Evolutionary conservation across 2,797 vertebrate species (phyloP).

Genomic region (Apodemus agrarius): DNA sequence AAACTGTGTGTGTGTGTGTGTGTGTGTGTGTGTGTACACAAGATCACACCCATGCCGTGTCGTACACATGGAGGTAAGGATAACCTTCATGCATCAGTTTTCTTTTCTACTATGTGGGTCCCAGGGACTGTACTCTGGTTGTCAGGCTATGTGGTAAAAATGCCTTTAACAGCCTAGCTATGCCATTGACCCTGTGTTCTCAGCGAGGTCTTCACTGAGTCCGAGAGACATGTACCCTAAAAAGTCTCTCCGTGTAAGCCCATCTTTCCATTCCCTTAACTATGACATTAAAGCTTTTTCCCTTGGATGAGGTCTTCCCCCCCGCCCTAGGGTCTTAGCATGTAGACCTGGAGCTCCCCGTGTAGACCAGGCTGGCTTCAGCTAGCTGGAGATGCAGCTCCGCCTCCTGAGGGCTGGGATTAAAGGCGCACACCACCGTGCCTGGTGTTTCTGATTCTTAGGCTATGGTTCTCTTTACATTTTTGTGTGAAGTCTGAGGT

Average conservation of each 20-base stretch:
- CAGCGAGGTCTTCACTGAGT: neutral
- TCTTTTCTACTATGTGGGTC: neutral
- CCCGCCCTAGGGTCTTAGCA: neutral
- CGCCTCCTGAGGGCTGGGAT: neutral
- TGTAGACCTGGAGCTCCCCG: neutral
- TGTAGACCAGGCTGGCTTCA: neutral
- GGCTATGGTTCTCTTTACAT: neutral
- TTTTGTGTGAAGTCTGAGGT: neutral
- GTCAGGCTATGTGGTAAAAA: neutral
- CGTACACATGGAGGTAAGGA: neutral
- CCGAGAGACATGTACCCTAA: neutral
- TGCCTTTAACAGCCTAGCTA: neutral
- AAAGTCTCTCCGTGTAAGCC: neutral
- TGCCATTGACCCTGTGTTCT: too few species aligned
- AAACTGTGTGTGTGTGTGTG: neutral
- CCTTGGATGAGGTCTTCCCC: neutral
- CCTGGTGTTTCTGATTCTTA: neutral
- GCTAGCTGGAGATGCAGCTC: neutral
- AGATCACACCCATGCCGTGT: neutral
- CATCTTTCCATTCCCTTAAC: neutral
- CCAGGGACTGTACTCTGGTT: too few species aligned
- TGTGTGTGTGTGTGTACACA: too few species aligned
- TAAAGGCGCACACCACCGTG: neutral
- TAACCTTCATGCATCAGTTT: neutral
- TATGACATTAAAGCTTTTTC: neutral